Evolutionary conservation across 2,797 vertebrate species (phyloP).

Genomic region (Rhabdomys pumilio): DNA sequence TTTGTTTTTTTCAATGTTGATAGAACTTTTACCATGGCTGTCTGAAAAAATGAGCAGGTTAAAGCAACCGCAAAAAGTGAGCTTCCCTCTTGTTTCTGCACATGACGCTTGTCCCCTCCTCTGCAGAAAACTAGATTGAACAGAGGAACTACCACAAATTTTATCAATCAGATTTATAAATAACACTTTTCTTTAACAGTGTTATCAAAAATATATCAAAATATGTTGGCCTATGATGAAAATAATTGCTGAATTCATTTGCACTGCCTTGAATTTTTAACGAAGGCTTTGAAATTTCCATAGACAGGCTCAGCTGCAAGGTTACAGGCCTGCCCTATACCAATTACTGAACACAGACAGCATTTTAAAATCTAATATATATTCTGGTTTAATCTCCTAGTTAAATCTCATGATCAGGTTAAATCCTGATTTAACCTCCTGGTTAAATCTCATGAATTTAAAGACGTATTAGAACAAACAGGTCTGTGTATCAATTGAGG

Average conservation of each 20-base stretch:
- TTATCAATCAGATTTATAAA: constrained; percentile 23
- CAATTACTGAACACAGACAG: not conserved
- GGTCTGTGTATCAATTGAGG: not conserved
- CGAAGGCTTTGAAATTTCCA: not conserved
- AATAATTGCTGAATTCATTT: constrained; percentile 30
- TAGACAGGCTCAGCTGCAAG: not conserved
- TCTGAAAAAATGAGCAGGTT: not conserved
- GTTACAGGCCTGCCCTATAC: not conserved
- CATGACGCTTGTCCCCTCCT: not conserved
- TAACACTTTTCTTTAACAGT: constrained; percentile 9
- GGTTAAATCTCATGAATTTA: not conserved
- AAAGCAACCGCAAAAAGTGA: not conserved
- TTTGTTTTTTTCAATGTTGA: not conserved
- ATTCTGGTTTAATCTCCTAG: not conserved
- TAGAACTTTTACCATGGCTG: not conserved
- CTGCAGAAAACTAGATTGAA: not conserved
- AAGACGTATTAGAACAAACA: constrained; percentile 24
- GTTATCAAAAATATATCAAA: not conserved
- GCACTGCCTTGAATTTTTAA: not conserved
- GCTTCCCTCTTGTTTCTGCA: not conserved
- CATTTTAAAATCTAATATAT: constrained; percentile 28
- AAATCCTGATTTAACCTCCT: not conserved
- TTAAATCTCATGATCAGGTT: not conserved
- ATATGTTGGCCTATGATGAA: not conserved
- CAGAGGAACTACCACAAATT: not conserved